phyloP scores from a whole-genome alignment of 2,888 invertebrate genomes.

The Trichopria drosophilae region DNA sequence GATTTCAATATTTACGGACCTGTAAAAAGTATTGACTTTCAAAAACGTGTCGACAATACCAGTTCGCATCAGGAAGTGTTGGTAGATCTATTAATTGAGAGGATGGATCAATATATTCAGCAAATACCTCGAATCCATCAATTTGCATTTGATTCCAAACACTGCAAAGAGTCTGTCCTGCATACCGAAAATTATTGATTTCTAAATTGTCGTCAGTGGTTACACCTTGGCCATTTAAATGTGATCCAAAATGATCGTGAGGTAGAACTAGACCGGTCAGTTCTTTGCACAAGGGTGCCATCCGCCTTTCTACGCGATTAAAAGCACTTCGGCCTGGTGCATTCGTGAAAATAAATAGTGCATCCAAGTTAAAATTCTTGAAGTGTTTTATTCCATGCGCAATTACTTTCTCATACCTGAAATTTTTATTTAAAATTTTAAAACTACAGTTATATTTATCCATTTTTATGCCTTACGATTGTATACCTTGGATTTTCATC shows the following conservation, averaged over 20 bases:
- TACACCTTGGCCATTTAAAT: conserved; percentile 41
- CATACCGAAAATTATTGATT: conserved; percentile 45
- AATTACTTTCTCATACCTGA: conserved; percentile 25
- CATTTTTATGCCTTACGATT: too few species aligned
- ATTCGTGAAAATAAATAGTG: conserved; percentile 33
- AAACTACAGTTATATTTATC: too few species aligned
- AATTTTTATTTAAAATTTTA: conserved; percentile 34
- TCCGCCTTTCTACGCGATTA: conserved; percentile 41
- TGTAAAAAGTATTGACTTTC: conserved; percentile 42
- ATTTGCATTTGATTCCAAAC: conserved; percentile 46
- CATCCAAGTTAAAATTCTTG: conserved; percentile 27
- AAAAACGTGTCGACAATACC: conserved; percentile 39
- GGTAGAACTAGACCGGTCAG: conserved; percentile 42
- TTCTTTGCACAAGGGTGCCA: conserved; percentile 41
- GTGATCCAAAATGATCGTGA: conserved; percentile 44
- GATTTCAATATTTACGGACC: conserved; percentile 33
- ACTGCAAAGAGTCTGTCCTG: conserved; percentile 45
- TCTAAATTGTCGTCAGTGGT: conserved; percentile 47
- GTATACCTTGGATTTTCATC: conserved; percentile 43
- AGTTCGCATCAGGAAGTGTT: conserved; percentile 29
- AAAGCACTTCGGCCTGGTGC: conserved; percentile 39
- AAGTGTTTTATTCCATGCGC: conserved; percentile 26
- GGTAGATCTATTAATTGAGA: conserved; percentile 35
- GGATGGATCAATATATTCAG: conserved; percentile 30
- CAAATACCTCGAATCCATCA: conserved; percentile 36